Evolutionary conservation across 2,797 vertebrate species (phyloP), one percentile per base, ranked within the genome.

Genomic region (Tauraco hartlaubi): DNA sequence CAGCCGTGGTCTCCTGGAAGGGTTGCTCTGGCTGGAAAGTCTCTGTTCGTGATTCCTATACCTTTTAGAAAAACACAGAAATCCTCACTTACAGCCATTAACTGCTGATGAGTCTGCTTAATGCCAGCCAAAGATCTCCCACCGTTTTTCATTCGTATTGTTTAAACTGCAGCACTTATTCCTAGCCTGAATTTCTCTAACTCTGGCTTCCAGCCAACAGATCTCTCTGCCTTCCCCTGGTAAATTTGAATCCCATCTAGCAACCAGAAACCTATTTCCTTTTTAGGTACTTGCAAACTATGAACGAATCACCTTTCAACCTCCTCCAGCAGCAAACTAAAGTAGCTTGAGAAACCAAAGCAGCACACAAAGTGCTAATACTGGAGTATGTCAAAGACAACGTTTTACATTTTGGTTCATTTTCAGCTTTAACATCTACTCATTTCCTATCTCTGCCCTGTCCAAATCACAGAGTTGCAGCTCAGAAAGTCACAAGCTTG

Each of bases 281-380:
- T 96, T 97, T 94, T 92, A 94, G 92, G 94, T 73, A 78, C 85
- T 55, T 94, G 54, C 52, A 94, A 91, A 92, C 82, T 68, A 52
- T 63, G 73, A 73, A 56, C 37, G 73, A 92, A 90, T 92, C 95
- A 92, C 91, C 86, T 96, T 88, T 92, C 91, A 96, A 55, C 85
- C 69, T 91, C 58, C 62, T 85, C 54, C 48, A 93, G 59, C 61
- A 92, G 69, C 78, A 92, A 97, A 92, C 52, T 62, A 16, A 90
- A 72, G 83, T 21, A 81, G 79, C 62, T 78, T 10, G 43, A 88
- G 68, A 72, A 69, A 72, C 73, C 59, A n/a, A 84, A 80, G 75
- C 76, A 87, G 68, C 22, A 23, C 48, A 41, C 3, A 1, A 68
- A 85, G 29, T 33, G 52, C 61, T 80, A 35, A 89, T 18, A 66